Evolutionary conservation across 2,797 vertebrate genomes (phyloP), one percentile per base, ranked within the genome.

Genomic region (Astyanax mexicanus): DNA sequence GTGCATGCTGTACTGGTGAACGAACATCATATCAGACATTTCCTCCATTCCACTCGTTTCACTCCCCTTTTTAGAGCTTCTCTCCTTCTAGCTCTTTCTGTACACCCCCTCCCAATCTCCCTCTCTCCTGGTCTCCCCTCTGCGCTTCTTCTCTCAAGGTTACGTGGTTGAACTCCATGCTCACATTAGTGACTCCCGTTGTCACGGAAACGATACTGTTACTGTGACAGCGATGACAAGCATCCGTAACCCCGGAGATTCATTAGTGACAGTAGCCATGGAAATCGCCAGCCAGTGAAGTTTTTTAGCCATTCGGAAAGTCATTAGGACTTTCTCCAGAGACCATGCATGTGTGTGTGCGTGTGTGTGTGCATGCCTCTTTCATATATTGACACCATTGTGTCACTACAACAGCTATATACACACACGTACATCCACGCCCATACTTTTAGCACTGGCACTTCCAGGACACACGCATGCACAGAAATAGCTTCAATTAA

Each of bases 181-280:
- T 40, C 77, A 82, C 76, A 77, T 86, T 82, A 84, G 86, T 84
- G 88, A 86, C 85, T 88, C 78, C 77, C 45, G 76, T 80, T 80
- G 80, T 84, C 77, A 77, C 71, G 80, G 82, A 87, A 88, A 85
- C 86, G 61, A 80, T 85, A 83, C 80, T 57, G 38, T 84, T 88
- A 88, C 89, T 89, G 72, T 72, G 89, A 88, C 81, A 82, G 77
- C 13, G 78, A 83, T 88, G 89, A 91, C 89, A 91, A 86, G 86
- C 84, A 38, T 77, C 84, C 81, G 87, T 88, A 90, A 90, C 91
- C 88, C 88, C 80, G 82, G 89, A 90, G 90, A 92, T 91, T 90
- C 88, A 89, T 92, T 91, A 91, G 85, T 70, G 85, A 87, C 80
- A 61, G 86, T 92, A 86, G 85, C 90, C 84, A 91, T 91, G 89